These are phyloP conservation scores for Euzophera pinguis DNA, from an alignment of 2,888 invertebrate genomes.

Conservation along the genomic window DNA sequence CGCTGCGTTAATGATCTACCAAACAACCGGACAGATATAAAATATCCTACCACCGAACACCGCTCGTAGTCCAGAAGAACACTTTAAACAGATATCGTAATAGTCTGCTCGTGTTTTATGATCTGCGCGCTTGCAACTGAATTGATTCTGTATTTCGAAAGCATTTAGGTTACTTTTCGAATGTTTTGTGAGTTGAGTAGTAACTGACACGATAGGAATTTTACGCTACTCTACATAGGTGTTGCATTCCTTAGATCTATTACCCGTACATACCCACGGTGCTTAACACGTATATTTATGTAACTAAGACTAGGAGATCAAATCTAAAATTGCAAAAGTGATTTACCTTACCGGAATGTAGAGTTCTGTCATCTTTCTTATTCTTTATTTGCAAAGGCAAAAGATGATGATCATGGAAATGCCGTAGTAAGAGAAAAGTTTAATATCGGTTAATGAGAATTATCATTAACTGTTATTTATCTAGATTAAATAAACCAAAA, in stretches of 20 bases:
- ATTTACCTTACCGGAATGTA: too few relatives aligned
- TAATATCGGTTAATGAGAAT: too few relatives aligned
- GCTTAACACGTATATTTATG: too few relatives aligned
- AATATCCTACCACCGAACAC: conserved; percentile 23
- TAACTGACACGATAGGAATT: conserved; percentile 33
- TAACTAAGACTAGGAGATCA: too few relatives aligned
- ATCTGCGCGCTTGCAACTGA: conserved; percentile 31
- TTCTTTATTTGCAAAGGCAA: too few relatives aligned
- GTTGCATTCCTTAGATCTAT: conserved; percentile 29
- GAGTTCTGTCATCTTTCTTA: too few relatives aligned
- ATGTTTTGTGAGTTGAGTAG: conserved; percentile 17
- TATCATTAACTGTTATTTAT: too few relatives aligned
- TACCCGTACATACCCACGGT: conserved; percentile 5
- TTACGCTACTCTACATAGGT: conserved; percentile 30
- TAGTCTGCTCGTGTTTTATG: conserved; percentile 48
- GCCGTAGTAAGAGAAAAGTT: too few relatives aligned
- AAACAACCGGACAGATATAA: conserved; percentile 51
- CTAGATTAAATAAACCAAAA: too few relatives aligned
- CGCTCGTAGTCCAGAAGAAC: conserved; percentile 31
- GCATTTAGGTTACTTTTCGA: conserved; percentile 48
- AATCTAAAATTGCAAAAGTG: too few relatives aligned
- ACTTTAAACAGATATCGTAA: conserved; percentile 45
- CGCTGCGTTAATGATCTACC: conserved; percentile 68
- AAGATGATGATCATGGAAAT: too few relatives aligned
- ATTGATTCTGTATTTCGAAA: conserved; percentile 48